These are phyloP conservation scores for Saccopteryx leptura DNA, from an alignment of 2,113 vertebrate species.

Conservation along the genomic window DNA sequence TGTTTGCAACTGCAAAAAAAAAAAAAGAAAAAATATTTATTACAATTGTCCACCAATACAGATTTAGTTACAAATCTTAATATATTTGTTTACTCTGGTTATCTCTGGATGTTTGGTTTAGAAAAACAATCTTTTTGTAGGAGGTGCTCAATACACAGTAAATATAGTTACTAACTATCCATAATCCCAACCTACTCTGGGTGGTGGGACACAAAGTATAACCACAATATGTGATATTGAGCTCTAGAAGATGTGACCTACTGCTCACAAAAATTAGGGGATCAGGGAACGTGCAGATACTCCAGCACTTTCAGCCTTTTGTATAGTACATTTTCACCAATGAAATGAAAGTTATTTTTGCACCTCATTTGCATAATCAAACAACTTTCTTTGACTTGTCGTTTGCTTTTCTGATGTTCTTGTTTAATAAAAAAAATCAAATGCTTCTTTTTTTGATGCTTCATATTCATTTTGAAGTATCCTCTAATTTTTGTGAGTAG, in stretches of 20 bases:
- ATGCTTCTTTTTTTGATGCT: too few species aligned
- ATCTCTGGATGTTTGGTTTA: constrained; percentile 38
- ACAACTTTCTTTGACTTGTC: too few species aligned
- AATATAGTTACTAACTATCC: constrained; percentile 26
- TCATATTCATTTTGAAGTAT: too few species aligned
- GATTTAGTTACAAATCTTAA: constrained; percentile 48
- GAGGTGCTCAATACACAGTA: background rate
- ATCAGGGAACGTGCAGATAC: too few species aligned
- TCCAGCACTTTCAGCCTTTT: too few species aligned
- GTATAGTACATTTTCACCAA: too few species aligned
- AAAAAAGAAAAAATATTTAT: background rate
- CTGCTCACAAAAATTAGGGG: too few species aligned
- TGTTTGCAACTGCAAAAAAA: constrained; percentile 17
- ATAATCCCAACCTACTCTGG: constrained; percentile 26
- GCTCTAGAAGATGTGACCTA: background rate
- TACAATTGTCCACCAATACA: constrained; percentile 14
- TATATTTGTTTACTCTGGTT: constrained; percentile 12
- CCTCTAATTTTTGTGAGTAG: too few species aligned
- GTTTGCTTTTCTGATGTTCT: too few species aligned
- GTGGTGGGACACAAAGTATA: constrained; percentile 10
- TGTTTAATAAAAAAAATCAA: too few species aligned
- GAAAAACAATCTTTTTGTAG: constrained; percentile 43
- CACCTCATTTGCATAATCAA: too few species aligned
- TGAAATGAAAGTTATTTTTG: too few species aligned
- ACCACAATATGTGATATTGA: background rate